Percentiles rank a stretch among this genome's conserved stretches.
phyloP scores from a whole-genome alignment of 2,797 vertebrate species.

The Acanthurus leucopareius region DNA sequence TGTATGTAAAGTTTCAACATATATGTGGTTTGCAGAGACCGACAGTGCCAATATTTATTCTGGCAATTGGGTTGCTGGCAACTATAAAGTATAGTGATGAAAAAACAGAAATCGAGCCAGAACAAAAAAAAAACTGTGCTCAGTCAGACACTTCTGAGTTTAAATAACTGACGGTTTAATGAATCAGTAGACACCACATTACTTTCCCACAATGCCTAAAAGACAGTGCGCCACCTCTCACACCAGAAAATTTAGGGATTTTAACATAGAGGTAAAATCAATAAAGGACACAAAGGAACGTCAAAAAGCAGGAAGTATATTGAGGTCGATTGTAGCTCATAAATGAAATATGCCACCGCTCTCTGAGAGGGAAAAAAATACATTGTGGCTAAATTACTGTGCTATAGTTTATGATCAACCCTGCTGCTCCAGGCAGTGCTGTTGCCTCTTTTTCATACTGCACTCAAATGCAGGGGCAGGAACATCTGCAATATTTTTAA shows the following conservation, averaged over 20 bases:
- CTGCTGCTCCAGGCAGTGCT: slow-evolving; percentile 52
- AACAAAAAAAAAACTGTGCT: slow-evolving; percentile 10
- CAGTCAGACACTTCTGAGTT: slow-evolving; percentile 9
- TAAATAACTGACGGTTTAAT: slow-evolving; percentile 53
- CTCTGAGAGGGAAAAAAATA: slow-evolving; percentile 66
- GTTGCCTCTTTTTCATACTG: slow-evolving; percentile 47
- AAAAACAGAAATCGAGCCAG: slow-evolving; percentile 23
- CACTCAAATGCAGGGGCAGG: slow-evolving; percentile 45
- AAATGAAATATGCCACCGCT: slow-evolving; percentile 73
- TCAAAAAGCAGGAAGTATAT: slow-evolving; percentile 65
- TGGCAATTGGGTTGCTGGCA: no score
- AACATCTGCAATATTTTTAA: slow-evolving; percentile 58
- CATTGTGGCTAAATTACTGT: slow-evolving; percentile 71
- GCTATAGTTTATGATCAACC: slow-evolving; percentile 71
- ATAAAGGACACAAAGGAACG: slow-evolving; percentile 68
- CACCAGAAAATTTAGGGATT: slow-evolving; percentile 60
- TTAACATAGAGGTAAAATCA: slow-evolving; percentile 71
- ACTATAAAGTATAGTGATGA: neutral
- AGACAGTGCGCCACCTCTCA: slow-evolving; percentile 50
- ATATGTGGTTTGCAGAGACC: no score
- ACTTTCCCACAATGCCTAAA: slow-evolving; percentile 31
- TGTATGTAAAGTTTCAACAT: no score
- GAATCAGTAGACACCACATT: slow-evolving; percentile 39
- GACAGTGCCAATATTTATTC: no score
- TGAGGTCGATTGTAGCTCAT: slow-evolving; percentile 63